Evolutionary conservation across 2,113 vertebrate genomes (phyloP).

Genomic region (Mormyrus iriodes): DNA sequence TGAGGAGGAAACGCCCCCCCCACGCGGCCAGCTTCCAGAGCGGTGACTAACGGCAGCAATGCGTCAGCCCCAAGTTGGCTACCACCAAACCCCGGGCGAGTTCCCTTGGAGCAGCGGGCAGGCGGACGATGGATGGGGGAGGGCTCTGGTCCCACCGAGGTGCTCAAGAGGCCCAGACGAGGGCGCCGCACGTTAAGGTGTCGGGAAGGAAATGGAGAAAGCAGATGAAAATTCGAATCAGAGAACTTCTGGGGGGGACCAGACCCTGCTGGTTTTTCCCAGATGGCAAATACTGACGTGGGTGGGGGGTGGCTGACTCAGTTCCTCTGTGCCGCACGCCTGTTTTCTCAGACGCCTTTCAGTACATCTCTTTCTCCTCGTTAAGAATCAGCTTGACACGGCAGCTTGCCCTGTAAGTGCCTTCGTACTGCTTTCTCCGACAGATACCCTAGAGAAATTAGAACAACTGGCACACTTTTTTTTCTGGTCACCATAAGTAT

Average conservation of each 20-base stretch:
- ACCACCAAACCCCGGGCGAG: not conserved
- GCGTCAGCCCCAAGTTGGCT: not conserved
- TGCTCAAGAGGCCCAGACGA: not conserved
- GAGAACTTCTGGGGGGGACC: not conserved
- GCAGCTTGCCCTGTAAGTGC: not conserved
- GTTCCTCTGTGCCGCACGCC: not conserved
- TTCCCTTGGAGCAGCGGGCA: not conserved
- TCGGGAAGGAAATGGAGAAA: not conserved
- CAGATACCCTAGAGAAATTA: not conserved
- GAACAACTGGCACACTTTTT: not conserved
- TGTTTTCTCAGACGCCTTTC: not conserved
- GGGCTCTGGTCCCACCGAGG: not conserved
- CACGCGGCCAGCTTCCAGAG: not conserved
- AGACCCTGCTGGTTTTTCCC: not conserved
- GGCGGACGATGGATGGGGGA: not conserved
- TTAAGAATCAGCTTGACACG: not conserved
- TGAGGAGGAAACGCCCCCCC: not conserved
- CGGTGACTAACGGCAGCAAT: not conserved
- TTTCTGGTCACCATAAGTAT: not conserved
- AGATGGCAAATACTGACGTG: not conserved
- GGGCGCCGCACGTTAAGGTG: not conserved
- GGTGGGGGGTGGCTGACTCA: constrained; percentile 1
- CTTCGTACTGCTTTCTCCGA: not conserved
- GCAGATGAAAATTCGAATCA: not conserved
- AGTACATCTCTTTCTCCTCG: not conserved